These are phyloP conservation scores for Platichthys stellatus DNA, from an alignment of 2,113 vertebrate genomes.

Conservation along the genomic window DNA sequence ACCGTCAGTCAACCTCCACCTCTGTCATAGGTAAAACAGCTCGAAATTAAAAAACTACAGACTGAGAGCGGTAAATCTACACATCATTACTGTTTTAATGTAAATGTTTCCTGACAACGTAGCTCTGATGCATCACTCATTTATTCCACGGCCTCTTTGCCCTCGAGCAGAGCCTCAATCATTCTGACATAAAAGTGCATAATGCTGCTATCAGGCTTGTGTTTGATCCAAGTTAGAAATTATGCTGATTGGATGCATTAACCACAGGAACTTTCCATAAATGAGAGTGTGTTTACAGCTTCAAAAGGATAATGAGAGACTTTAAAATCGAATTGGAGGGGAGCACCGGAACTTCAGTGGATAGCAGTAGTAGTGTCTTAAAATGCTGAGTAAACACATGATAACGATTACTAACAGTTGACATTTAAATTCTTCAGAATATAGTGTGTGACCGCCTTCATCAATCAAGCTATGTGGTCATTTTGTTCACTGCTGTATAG, in stretches of 20 bases:
- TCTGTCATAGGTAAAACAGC: background rate
- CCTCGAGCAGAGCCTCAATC: background rate
- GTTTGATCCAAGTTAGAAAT: constrained; percentile 25
- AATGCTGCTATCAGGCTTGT: constrained; percentile 1
- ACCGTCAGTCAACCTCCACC: constrained; percentile 22
- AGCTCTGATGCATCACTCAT: background rate
- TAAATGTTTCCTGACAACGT: background rate
- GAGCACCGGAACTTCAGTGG: background rate
- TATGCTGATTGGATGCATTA: constrained; percentile 21
- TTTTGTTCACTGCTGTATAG: background rate
- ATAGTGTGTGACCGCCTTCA: too few relatives aligned
- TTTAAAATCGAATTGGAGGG: background rate
- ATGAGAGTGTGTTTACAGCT: background rate
- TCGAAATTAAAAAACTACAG: background rate
- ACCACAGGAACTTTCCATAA: constrained; percentile 23
- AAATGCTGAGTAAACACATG: too few relatives aligned
- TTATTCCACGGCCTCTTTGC: constrained; percentile 1
- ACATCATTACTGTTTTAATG: background rate
- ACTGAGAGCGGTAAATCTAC: background rate
- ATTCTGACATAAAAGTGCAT: background rate
- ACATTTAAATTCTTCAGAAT: background rate
- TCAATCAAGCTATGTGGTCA: background rate
- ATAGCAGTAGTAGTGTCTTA: background rate
- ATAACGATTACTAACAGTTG: background rate
- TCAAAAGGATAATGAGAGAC: background rate